Evolutionary conservation across 2,888 invertebrate species (phyloP), one percentile per base, ranked within the genome.

Genomic region (Onchidella celtica): DNA sequence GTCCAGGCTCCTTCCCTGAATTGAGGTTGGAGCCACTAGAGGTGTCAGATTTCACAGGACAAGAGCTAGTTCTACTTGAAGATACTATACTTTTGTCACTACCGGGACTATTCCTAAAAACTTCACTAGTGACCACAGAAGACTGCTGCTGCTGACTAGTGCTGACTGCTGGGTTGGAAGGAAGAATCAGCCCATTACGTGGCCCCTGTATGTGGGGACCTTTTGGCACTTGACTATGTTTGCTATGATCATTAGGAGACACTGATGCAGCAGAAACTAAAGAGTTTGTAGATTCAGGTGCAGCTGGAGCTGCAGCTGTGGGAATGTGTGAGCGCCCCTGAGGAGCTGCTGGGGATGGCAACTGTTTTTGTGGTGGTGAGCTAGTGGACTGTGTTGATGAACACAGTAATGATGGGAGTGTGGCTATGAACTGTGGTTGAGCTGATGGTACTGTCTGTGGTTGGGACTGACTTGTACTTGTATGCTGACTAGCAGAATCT

Each of bases 121-220:
- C 57, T 38, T 27, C 40, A 74, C 47, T 68, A 57, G 24, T 29
- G 29, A 32, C 68, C 27, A 34, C 32, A 32, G 36, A 2, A 17
- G 27, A n/a, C 17, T 14, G 57, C 65, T 65, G 68, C 29, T 55
- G 17, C 24, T 0, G 63, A 2, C 34, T 34, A 27, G 4, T 38
- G 73, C 34, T 69, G 17, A 21, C 69, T 57, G 55, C 61, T 34
- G 59, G 27, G 27, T 47, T 61, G 59, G 78, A 68, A 21, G 82
- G 76, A 69, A 79, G 65, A 17, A 85, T 83, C 29, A 86, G 61
- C 17, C 86, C 86, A 59, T 86, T 86, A 29, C 70, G 24, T 34
- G 81, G 83, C 68, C 81, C 79, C 32, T 70, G 69, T 63, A 85
- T 80, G 73, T 83, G 84, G 2, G 81, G 74, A 34, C 57, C 83